These are phyloP conservation scores for Parauchenoglanis ngamensis DNA, from an alignment of 2,797 vertebrate species.

Conservation along the genomic window DNA sequence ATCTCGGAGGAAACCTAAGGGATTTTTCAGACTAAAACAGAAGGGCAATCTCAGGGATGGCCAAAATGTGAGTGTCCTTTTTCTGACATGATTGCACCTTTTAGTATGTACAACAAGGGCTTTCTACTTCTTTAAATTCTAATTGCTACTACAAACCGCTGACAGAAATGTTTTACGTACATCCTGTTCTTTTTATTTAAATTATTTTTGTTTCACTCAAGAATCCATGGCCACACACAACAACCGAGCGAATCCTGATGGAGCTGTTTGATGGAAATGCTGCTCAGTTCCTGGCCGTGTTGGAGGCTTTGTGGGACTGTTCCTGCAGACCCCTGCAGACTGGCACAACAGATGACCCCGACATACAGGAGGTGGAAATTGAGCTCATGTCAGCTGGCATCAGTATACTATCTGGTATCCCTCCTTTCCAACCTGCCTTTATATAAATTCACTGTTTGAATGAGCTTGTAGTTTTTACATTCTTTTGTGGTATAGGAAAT, in stretches of 20 bases:
- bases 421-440: not conserved
- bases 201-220: conserved; percentile 55
- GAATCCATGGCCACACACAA: conserved; percentile 80
- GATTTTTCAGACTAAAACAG: conserved; percentile 66
- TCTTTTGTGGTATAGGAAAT: conserved; percentile 58
- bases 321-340: conserved; percentile 70
- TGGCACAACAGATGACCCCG: conserved; percentile 74
- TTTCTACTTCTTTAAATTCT: not conserved
- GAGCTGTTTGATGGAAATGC: conserved; percentile 83
- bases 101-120: not conserved
- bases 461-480: conserved; percentile 28
- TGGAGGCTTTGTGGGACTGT: conserved; percentile 85
- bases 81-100: not conserved
- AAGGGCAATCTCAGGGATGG: conserved; percentile 76
- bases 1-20: conserved; percentile 78
- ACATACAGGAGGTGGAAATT: conserved; percentile 77
- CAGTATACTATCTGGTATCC: conserved; percentile 83
- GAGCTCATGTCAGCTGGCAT: conserved; percentile 88
- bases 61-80: conserved; percentile 71
- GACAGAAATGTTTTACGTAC: conserved; percentile 45
- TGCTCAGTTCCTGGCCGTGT: conserved; percentile 83
- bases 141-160: not conserved
- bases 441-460: not conserved
- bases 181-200: conserved; percentile 57
- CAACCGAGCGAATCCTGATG: conserved; percentile 78